Evolutionary conservation across 2,113 vertebrate genomes (phyloP), one percentile per base, ranked within the genome.

Genomic region (human (Homo sapiens)): DNA sequence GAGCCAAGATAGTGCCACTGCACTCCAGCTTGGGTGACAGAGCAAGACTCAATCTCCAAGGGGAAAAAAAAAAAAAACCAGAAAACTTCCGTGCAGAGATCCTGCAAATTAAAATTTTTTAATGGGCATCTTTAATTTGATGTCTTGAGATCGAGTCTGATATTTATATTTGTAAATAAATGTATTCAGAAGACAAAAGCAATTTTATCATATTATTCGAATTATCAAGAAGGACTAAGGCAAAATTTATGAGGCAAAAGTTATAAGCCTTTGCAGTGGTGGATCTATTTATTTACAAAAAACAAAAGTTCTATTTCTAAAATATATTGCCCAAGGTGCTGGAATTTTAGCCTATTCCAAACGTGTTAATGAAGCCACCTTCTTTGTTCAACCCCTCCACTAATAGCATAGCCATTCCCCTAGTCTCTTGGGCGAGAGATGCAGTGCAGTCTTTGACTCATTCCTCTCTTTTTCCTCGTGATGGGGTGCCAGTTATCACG

Each of bases 81-180:
- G 14, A 27, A 64, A 30, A 79, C 6, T 68, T 75, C 79, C 45
- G 68, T 55, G 43, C 23, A 87, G 38, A 79, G 23, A 70, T 64
- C 0, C 7, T 79, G 3, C 23, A 75, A 89, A 83, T 92, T 93
- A 93, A 96, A 90, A 94, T 59, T 17, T 18, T 86, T 76, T 94
- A 84, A 55, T 86, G 32, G 5, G 30, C 23, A 81, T 72, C 45
- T 81, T 45, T 94, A 86, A 87, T 52, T 61, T 8, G 1, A 0
- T n/a, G 6, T 4, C 38, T 91, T 79, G 89, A 12, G 75, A 84
- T 61, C 6, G 3, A 92, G 32, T 16, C 16, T 40, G 80, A 16
- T 43, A n/a, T 57, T 96, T 93, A 16, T 23, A 52, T 94, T 35
- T 94, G 6, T 75, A 72, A 64, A 59, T 52, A 93, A 73, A 38